A percentile compares a stretch with the other conserved stretches of the same genome.
Evolutionary conservation across 2,797 vertebrate genomes (phyloP).

Genomic region (Acrossocheilus fasciatus): DNA sequence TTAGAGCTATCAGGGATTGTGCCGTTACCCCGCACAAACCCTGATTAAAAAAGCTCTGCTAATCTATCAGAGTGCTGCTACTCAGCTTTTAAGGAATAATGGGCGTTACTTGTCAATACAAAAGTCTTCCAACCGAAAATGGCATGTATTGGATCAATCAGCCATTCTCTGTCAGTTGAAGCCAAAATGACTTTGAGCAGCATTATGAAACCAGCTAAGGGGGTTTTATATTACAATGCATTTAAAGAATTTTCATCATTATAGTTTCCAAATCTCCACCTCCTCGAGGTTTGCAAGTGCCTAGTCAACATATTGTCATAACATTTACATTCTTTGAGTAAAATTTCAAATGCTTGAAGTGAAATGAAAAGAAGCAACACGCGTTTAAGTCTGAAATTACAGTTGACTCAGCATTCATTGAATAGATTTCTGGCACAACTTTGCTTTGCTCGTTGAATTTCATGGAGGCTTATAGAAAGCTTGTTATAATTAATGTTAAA

Average conservation of each 20-base stretch:
- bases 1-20: slow-evolving; percentile 71
- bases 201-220: background rate
- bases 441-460: slow-evolving; percentile 79
- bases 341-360: slow-evolving; percentile 50
- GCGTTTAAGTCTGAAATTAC: slow-evolving; percentile 52
- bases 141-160: background rate
- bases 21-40: slow-evolving; percentile 59
- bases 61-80: slow-evolving; percentile 57
- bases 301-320: background rate
- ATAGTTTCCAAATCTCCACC: background rate
- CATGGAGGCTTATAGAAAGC: slow-evolving; percentile 75
- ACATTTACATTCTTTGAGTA: background rate
- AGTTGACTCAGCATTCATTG: slow-evolving; percentile 67
- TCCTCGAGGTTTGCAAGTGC: background rate
- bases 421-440: slow-evolving; percentile 61
- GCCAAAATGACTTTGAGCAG: background rate
- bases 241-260: background rate
- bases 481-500: slow-evolving; percentile 79
- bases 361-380: slow-evolving; percentile 56
- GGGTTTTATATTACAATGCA: background rate
- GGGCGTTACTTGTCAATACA: slow-evolving; percentile 43
- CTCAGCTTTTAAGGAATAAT: slow-evolving; percentile 50
- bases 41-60: slow-evolving; percentile 61
- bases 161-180: background rate
- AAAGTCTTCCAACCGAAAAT: slow-evolving; percentile 41